Evolutionary conservation across 2,797 vertebrate species (phyloP).

Genomic region (Sylvilagus floridanus): DNA sequence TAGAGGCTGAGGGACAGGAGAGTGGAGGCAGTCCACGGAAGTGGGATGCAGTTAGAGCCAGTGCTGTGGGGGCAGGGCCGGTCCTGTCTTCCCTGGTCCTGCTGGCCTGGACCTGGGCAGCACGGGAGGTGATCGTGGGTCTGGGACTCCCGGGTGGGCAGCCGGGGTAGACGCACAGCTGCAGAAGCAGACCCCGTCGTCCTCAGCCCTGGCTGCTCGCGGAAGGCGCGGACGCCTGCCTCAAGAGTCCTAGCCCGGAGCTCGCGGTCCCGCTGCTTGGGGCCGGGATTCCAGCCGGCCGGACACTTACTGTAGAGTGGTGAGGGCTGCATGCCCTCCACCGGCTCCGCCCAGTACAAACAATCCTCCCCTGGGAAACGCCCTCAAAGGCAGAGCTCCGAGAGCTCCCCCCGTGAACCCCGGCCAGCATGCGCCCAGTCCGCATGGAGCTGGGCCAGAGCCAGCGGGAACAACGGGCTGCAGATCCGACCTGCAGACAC

Average conservation of each 20-base stretch:
- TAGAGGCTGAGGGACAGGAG: too few species aligned
- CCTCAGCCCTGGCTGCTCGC: not conserved
- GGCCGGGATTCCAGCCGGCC: not conserved
- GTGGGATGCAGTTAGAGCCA: too few species aligned
- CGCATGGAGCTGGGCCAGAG: not conserved
- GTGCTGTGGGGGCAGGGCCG: too few species aligned
- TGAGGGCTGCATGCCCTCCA: not conserved
- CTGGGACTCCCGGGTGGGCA: too few species aligned
- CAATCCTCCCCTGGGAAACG: not conserved
- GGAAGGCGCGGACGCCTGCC: not conserved
- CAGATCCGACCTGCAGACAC: not conserved
- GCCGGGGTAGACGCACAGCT: too few species aligned
- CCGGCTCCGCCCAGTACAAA: not conserved
- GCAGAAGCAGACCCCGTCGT: not conserved
- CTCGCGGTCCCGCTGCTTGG: not conserved
- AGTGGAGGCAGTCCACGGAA: too few species aligned
- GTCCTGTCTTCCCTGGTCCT: too few species aligned
- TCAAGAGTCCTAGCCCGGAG: not conserved
- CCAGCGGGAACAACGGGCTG: not conserved
- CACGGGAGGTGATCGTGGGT: not conserved
- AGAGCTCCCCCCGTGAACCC: not conserved
- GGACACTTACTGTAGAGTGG: not conserved
- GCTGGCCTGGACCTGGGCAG: too few species aligned
- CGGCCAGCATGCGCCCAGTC: not conserved
- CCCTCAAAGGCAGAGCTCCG: not conserved